Evolutionary conservation across 2,797 vertebrate genomes (phyloP), one percentile per base, ranked within the genome.

Genomic region (Sebastes steindachneri): DNA sequence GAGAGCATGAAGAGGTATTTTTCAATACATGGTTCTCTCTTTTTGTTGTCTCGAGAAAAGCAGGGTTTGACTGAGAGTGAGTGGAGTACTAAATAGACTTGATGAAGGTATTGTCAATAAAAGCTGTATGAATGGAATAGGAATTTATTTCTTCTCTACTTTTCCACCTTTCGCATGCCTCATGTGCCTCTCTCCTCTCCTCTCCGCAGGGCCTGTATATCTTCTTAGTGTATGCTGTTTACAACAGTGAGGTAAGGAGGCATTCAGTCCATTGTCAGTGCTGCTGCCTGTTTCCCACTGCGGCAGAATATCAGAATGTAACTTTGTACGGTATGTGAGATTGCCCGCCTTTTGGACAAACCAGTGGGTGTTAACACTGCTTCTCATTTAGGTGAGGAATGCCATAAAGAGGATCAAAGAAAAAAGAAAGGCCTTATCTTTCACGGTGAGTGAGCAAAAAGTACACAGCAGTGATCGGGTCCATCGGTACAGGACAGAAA

Each of bases 351-450:
- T 72, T 92, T 77, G 62, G 76, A 79, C 35, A 60, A 69, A 79
- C 17, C 76, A 51, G 45, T 85, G 79, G 80, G 65, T 87, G 73
- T 86, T 64, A 86, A 85, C 2, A 0, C 68, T 81, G 33, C 85
- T 81, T 91, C 75, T 92, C 67, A 67, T 88, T 79, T 86, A 98
- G 97, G 97, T 99, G 89, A 95, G 94, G 87, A 97, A 95, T 68
- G 96, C 97, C 76, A 97, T 98, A 85, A 97, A 95, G 93, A 97
- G 97, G 93, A 97, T 97, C 92, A 96, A 96, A 88, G 97, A 98
- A 88, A 98, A 97, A 92, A 96, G 97, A 81, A 97, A 96, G 80
- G 97, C 96, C 0, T 93, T 97, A 68, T 97, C 96, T 0, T 97
- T 97, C 89, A 96, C 95, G 5, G 97, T 97, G 86, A 96, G 97